Conservation (phyloP, 2,888 invertebrate genomes). For the Tetranychus truncatus region DNA sequence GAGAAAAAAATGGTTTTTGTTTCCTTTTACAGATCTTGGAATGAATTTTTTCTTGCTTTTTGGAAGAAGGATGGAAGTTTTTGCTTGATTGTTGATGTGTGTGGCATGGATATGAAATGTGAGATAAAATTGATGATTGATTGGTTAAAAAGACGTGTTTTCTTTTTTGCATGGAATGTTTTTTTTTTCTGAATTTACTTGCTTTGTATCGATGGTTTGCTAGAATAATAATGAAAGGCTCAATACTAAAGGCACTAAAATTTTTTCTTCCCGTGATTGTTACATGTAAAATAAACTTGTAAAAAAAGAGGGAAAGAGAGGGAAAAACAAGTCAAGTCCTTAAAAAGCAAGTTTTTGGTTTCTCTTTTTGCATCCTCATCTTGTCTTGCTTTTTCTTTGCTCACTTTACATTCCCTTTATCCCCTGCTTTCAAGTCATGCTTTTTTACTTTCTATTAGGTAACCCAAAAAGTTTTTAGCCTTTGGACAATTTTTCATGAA, state of each 20-base stretch:
- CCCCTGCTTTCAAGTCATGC: not conserved
- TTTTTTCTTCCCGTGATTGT: conserved; percentile 1
- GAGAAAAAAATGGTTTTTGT: not conserved
- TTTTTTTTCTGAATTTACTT: not conserved
- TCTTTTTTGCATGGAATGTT: not conserved
- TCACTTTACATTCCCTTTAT: not conserved
- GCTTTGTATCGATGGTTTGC: not conserved
- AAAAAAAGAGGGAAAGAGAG: not conserved
- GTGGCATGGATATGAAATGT: not conserved
- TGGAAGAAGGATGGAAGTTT: not conserved
- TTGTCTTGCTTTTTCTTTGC: not conserved
- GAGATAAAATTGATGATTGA: not conserved
- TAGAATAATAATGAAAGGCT: not conserved
- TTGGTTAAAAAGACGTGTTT: not conserved
- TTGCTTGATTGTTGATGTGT: not conserved
- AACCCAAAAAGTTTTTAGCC: not conserved
- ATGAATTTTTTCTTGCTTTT: not conserved
- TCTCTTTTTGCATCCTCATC: not conserved
- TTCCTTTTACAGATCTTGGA: not conserved
- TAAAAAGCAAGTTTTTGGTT: not conserved
- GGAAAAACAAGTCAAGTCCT: not conserved
- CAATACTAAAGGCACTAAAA: not conserved
- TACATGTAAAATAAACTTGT: not conserved
- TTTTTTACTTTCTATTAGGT: not conserved
- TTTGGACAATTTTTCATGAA: too few species aligned